phyloP scores from a whole-genome alignment of 2,113 vertebrate species.

The Beaufortia kweichowensis region DNA sequence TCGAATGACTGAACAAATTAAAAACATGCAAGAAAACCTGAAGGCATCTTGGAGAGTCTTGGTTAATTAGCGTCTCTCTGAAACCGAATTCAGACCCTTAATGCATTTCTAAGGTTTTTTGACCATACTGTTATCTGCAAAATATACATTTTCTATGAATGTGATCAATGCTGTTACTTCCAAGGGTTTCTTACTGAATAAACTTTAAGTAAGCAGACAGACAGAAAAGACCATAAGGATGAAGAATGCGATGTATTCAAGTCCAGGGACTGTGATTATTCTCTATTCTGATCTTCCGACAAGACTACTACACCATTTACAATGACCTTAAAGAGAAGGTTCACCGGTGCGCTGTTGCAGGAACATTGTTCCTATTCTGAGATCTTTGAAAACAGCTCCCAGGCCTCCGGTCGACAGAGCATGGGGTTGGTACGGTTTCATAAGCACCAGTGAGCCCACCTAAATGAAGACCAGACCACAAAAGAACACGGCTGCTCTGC shows the following conservation, averaged over 20 bases:
- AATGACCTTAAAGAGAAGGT: conserved; percentile 12
- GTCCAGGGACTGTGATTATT: neutral
- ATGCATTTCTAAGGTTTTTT: neutral
- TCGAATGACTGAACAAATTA: neutral
- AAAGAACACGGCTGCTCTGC: neutral
- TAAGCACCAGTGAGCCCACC: neutral
- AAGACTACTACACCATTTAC: neutral
- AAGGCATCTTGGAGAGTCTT: neutral
- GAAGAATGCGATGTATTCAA: neutral
- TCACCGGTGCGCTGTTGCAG: neutral
- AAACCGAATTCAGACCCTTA: neutral
- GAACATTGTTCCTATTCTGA: conserved; percentile 21
- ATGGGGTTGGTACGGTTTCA: conserved; percentile 6
- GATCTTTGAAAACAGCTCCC: conserved; percentile 30
- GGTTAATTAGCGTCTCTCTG: neutral
- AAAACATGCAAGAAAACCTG: no score
- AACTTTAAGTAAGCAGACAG: conserved; percentile 6
- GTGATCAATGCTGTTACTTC: neutral
- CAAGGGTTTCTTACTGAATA: neutral
- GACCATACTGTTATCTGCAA: neutral
- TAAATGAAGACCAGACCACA: neutral
- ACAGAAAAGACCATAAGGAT: neutral
- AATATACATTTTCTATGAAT: no score
- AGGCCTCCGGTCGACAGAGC: conserved; percentile 48
- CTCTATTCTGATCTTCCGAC: neutral